Conservation (phyloP, 2,888 invertebrate species). For the Caenorhabditis angaria region DNA sequence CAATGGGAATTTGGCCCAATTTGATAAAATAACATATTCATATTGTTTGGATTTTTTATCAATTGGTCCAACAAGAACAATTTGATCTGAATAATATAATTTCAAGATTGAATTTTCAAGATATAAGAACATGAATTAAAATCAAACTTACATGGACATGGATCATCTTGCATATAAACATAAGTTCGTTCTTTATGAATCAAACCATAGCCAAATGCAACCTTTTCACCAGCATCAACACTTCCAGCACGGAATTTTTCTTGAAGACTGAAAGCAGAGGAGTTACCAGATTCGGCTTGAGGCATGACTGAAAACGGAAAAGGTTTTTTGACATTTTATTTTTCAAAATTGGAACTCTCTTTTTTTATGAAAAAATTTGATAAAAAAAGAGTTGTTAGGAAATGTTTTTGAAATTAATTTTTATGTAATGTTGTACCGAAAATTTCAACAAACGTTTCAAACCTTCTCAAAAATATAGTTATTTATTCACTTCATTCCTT, state of each 20-base stretch:
- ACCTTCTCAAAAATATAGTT: too few species aligned
- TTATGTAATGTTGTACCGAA: too few species aligned
- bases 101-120: too few species aligned
- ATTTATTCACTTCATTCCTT: too few species aligned
- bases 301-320: slow-evolving; percentile 38
- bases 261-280: slow-evolving; percentile 51
- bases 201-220: slow-evolving; percentile 57
- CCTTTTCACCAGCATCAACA: slow-evolving; percentile 50
- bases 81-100: slow-evolving; percentile 46
- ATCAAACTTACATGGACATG: slow-evolving; percentile 59
- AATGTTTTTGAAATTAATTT: too few species aligned
- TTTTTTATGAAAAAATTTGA: too few species aligned
- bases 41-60: slow-evolving; percentile 52
- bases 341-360: too few species aligned
- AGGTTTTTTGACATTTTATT: not conserved
- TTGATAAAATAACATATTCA: slow-evolving; percentile 61
- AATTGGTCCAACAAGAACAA: slow-evolving; percentile 52
- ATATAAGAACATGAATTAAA: too few species aligned
- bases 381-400: too few species aligned
- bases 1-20: slow-evolving; percentile 64
- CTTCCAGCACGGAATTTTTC: slow-evolving; percentile 53
- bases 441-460: too few species aligned
- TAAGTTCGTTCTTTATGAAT: slow-evolving; percentile 50
- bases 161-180: slow-evolving; percentile 62
- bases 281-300: slow-evolving; percentile 51